Percentiles rank a stretch among this genome's conserved stretches.
Evolutionary conservation across 1,140 invertebrate genomes (phyloP).

Genomic region (Heliothis virescens): DNA sequence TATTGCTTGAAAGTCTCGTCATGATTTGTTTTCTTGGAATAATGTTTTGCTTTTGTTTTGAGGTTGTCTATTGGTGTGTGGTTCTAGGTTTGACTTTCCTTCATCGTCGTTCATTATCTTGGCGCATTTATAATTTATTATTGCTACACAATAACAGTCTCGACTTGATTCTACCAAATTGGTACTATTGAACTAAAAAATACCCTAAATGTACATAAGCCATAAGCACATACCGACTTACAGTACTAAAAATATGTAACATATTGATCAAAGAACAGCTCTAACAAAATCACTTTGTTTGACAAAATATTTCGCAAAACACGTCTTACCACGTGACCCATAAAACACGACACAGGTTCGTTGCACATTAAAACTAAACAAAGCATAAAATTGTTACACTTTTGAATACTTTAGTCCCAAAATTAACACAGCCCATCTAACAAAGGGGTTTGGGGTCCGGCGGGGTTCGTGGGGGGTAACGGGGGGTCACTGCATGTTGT

Average conservation of each 20-base stretch:
- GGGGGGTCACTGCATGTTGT: slow-evolving; percentile 22
- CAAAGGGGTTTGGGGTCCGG: neutral
- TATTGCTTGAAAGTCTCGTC: slow-evolving; percentile 7
- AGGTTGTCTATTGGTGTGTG: neutral
- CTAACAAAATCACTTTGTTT: no score
- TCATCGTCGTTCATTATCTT: no score
- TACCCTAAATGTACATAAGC: no score
- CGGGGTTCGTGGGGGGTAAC: neutral
- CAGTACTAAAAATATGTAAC: no score
- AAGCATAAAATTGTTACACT: neutral
- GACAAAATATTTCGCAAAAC: neutral
- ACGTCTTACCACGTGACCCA: neutral
- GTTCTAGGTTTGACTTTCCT: neutral
- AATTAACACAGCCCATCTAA: slow-evolving; percentile 27
- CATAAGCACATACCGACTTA: no score
- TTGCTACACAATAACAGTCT: no score
- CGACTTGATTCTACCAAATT: no score
- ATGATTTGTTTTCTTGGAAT: slow-evolving; percentile 3
- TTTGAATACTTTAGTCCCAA: slow-evolving; percentile 24
- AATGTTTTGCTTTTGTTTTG: neutral
- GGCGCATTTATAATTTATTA: no score
- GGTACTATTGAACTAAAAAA: no score
- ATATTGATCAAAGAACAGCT: no score
- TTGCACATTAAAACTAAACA: neutral
- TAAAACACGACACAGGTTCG: neutral